phyloP scores from a whole-genome alignment of 2,888 invertebrate species.

The Siphlonurus alternatus region DNA sequence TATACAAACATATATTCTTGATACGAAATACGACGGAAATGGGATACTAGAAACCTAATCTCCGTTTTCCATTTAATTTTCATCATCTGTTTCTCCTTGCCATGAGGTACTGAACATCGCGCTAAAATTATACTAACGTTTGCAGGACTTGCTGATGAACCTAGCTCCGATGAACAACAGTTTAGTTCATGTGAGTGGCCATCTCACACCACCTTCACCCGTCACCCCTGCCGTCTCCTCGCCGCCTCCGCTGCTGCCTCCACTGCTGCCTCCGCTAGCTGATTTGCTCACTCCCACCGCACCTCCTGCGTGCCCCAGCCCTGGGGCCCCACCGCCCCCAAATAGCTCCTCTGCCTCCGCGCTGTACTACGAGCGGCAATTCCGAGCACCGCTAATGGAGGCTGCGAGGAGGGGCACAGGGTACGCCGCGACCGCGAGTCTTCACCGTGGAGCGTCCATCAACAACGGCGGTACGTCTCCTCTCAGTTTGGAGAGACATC shows the following conservation, averaged over 20 bases:
- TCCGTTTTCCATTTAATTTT: too few species aligned
- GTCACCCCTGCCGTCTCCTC: conserved; percentile 1
- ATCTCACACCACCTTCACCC: conserved; percentile 9
- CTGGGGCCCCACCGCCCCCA: conserved; percentile 4
- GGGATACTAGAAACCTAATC: not conserved
- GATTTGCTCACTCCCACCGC: not conserved
- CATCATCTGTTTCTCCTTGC: too few species aligned
- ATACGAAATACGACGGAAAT: too few species aligned
- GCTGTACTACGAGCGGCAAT: not conserved
- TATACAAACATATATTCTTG: too few species aligned
- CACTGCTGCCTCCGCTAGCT: conserved; percentile 2
- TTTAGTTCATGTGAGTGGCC: conserved; percentile 15
- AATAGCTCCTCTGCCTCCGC: not conserved
- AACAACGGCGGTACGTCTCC: not conserved
- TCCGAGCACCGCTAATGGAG: not conserved
- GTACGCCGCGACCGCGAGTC: not conserved
- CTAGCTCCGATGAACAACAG: conserved; percentile 33
- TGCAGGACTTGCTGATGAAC: conserved; percentile 38
- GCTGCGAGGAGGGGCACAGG: not conserved
- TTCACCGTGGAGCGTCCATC: conserved; percentile 2
- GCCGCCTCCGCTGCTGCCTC: not conserved
- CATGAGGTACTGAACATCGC: too few species aligned
- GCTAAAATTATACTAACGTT: conserved; percentile 5
- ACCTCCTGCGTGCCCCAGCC: conserved; percentile 3
- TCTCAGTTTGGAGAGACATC: too few species aligned